Conservation (phyloP, 2,797 vertebrate species). For the Rallus crepitans region DNA sequence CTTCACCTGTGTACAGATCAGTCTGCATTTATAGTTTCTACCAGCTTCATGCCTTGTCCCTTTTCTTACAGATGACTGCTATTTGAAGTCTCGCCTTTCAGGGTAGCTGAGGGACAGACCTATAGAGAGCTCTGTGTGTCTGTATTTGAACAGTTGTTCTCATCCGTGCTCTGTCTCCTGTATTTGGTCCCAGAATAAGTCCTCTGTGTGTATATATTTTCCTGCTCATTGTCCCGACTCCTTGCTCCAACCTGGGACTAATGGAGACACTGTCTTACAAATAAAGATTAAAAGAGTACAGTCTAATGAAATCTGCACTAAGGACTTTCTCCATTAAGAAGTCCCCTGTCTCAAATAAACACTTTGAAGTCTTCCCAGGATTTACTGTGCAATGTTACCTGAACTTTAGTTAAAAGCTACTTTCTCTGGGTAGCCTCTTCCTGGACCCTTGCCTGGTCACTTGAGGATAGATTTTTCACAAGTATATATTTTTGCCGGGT, state of each 20-base stretch:
- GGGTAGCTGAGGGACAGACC: background rate
- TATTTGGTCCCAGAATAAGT: background rate
- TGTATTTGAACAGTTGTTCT: background rate
- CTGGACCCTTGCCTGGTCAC: background rate
- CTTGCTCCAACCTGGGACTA: slow-evolving; percentile 5
- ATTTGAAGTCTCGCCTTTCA: background rate
- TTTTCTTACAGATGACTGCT: background rate
- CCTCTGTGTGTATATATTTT: slow-evolving; percentile 1
- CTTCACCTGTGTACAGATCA: background rate
- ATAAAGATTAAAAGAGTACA: slow-evolving; percentile 21
- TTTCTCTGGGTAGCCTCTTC: background rate
- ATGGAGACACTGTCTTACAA: background rate
- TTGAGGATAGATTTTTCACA: background rate
- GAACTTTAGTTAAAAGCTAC: slow-evolving; percentile 36
- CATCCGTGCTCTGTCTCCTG: background rate
- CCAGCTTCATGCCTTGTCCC: background rate
- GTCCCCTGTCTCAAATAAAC: slow-evolving; percentile 22
- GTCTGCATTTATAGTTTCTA: background rate
- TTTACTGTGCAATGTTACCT: background rate
- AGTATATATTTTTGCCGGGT: background rate
- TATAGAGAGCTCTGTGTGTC: background rate
- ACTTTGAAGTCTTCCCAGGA: background rate
- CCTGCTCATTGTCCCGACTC: background rate
- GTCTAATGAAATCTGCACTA: slow-evolving; percentile 2
- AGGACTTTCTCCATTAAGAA: slow-evolving; percentile 27